A percentile compares a stretch with the other conserved stretches of the same genome.
Evolutionary conservation across 2,797 vertebrate species (phyloP).

Genomic region (Chrysocyon brachyurus): DNA sequence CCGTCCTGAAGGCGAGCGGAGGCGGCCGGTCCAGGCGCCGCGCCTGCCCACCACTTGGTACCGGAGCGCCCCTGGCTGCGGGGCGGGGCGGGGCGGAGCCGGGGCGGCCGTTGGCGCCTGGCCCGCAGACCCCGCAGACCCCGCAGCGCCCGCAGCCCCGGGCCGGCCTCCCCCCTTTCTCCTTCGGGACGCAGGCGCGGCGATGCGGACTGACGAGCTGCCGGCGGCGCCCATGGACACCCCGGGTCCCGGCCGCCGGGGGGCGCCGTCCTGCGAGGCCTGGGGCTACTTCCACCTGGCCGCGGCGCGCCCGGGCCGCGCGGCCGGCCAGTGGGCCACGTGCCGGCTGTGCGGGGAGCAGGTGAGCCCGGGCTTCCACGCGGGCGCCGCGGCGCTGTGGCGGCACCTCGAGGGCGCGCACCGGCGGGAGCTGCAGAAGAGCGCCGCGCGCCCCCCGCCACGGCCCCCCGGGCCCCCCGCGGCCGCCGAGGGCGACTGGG

Average conservation of each 20-base stretch:
- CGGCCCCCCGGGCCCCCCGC: background rate
- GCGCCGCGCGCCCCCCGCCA: background rate
- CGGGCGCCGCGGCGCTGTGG: constrained; percentile 71
- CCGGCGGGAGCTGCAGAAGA: constrained; percentile 68
- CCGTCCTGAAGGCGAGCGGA: background rate
- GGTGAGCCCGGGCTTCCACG: constrained; percentile 71
- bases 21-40: background rate
- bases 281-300: constrained; percentile 75
- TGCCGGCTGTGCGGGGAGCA: constrained; percentile 80
- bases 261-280: constrained; percentile 66
- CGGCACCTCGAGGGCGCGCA: constrained; percentile 73
- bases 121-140: no score
- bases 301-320: background rate
- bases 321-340: constrained; percentile 66
- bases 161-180: background rate
- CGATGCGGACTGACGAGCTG: constrained; percentile 57
- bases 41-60: no score
- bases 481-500: constrained; percentile 72
- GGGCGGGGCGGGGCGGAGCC: no score
- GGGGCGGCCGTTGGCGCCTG: no score
- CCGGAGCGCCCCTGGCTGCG: no score
- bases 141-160: no score
- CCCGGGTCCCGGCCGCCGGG: constrained; percentile 25
- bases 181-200: background rate
- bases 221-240: background rate